Conservation (phyloP, 2,113 vertebrate genomes). For the Poeciliopsis retropinna region DNA sequence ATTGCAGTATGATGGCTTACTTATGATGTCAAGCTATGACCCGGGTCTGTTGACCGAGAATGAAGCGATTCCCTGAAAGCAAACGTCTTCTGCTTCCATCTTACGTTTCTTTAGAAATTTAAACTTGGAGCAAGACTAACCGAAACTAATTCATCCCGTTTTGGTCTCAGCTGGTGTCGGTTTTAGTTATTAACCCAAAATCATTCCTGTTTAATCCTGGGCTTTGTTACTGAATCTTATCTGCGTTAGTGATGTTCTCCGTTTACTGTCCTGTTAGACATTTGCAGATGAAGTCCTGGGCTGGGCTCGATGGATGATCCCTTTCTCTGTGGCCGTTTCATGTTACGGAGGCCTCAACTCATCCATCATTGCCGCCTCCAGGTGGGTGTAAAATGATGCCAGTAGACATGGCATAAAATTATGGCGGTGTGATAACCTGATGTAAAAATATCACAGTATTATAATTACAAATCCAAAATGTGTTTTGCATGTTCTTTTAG, state of each 20-base stretch:
- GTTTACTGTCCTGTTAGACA: constrained; percentile 67
- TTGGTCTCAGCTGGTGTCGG: too few species aligned
- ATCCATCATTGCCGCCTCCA: constrained; percentile 85
- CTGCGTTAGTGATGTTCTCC: background rate
- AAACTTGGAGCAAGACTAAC: background rate
- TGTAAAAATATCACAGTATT: too few species aligned
- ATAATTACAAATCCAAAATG: too few species aligned
- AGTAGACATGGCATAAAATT: too few species aligned
- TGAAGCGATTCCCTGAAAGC: background rate
- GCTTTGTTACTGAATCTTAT: background rate
- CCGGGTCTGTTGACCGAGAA: background rate
- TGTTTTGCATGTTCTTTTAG: too few species aligned
- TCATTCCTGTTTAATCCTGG: background rate
- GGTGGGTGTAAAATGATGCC: constrained; percentile 59
- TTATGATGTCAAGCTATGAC: constrained; percentile 2
- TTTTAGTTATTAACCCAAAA: too few species aligned
- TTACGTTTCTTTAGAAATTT: background rate
- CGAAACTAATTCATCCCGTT: background rate
- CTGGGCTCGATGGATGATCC: constrained; percentile 83
- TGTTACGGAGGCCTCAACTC: constrained; percentile 87
- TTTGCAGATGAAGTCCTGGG: constrained; percentile 84
- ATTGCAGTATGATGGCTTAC: constrained; percentile 10
- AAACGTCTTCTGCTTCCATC: background rate
- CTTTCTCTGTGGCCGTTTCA: constrained; percentile 85
- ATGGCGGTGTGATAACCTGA: too few species aligned